Percentiles rank a stretch among this genome's conserved stretches.
These are phyloP conservation scores for Ataeniobius toweri DNA, from an alignment of 2,797 vertebrate species.

Conservation along the genomic window DNA sequence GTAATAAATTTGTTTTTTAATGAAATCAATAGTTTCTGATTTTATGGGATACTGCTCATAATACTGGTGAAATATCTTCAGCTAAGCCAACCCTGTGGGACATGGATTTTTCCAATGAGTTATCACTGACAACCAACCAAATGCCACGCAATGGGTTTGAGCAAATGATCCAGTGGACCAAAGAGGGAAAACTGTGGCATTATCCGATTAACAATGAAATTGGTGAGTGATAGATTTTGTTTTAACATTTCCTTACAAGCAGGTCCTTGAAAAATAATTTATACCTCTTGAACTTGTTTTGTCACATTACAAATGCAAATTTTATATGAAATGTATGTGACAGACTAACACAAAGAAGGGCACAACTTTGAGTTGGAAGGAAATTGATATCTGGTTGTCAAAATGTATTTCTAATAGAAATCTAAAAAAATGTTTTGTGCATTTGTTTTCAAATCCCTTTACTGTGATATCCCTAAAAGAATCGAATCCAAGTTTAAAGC, in stretches of 20 bases:
- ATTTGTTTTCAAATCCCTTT: background rate
- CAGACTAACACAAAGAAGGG: background rate
- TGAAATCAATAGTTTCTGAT: background rate
- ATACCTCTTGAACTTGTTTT: background rate
- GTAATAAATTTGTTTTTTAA: background rate
- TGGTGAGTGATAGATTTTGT: conserved; percentile 71
- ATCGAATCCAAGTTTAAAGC: too few relatives aligned
- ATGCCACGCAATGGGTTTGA: conserved; percentile 87
- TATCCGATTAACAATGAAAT: conserved; percentile 93
- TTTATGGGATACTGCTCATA: background rate
- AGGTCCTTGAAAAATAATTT: background rate
- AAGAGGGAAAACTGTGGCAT: conserved; percentile 91
- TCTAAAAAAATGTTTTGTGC: too few relatives aligned
- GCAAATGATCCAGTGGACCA: conserved; percentile 96
- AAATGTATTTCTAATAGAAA: background rate
- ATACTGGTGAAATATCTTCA: conserved; percentile 36
- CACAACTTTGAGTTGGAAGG: background rate
- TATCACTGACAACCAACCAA: conserved; percentile 75
- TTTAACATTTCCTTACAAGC: background rate
- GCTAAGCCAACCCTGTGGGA: conserved; percentile 90
- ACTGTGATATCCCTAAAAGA: too few relatives aligned
- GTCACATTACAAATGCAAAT: background rate
- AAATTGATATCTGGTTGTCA: background rate
- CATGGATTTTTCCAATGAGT: conserved; percentile 84
- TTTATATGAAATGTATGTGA: background rate